These are phyloP conservation scores for Oreochromis aureus DNA, from an alignment of 2,113 vertebrate genomes.

Conservation along the genomic window DNA sequence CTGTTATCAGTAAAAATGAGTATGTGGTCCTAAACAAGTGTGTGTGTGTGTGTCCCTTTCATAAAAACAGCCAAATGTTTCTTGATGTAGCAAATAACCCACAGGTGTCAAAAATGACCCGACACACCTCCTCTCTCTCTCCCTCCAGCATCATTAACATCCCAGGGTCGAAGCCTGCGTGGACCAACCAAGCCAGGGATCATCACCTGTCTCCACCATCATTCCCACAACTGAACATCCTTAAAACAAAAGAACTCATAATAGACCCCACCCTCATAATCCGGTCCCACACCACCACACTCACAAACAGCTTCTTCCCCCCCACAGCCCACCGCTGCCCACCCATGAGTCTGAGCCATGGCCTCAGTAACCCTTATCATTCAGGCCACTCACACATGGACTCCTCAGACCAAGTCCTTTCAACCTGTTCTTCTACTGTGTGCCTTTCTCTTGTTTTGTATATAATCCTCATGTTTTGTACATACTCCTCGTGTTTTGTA, in stretches of 20 bases:
- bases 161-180: too few species aligned
- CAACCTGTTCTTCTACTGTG: background rate
- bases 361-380: background rate
- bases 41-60: background rate
- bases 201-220: background rate
- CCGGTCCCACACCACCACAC: background rate
- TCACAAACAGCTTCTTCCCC: background rate
- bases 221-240: background rate
- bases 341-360: background rate
- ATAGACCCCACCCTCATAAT: background rate
- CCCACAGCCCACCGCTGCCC: background rate
- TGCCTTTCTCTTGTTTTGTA: background rate
- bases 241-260: background rate
- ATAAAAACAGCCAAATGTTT: background rate
- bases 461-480: background rate
- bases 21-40: background rate
- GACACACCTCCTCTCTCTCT: background rate
- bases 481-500: background rate
- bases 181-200: too few species aligned
- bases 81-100: rapidly evolving
- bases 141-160: background rate
- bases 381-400: background rate
- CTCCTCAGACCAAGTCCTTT: background rate
- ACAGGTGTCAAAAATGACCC: background rate
- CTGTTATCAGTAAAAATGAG: background rate